phyloP scores from a whole-genome alignment of 2,113 vertebrate genomes.

The Ginglymostoma cirratum region DNA sequence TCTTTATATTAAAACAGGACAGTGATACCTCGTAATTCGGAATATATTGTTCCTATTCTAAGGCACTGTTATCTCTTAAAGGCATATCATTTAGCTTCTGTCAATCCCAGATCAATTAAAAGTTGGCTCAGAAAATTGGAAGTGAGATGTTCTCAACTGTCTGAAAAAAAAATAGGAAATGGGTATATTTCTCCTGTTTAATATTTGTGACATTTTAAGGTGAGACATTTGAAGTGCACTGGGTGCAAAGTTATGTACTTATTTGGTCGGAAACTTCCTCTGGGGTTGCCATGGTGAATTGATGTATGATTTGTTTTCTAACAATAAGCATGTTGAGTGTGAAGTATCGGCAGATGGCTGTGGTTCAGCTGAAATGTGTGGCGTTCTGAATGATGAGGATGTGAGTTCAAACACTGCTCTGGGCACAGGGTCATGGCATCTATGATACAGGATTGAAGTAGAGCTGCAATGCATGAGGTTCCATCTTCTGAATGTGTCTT shows the following conservation, averaged over 20 bases:
- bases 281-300: constrained; percentile 13
- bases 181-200: background rate
- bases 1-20: background rate
- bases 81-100: background rate
- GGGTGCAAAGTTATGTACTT: background rate
- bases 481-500: background rate
- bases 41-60: background rate
- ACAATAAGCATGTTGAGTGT: background rate
- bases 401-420: background rate
- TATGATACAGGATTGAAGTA: background rate
- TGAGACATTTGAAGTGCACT: background rate
- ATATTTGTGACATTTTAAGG: background rate
- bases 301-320: background rate
- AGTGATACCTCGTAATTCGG: background rate
- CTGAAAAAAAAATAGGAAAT: background rate
- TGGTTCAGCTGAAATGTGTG: background rate
- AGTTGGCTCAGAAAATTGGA: background rate
- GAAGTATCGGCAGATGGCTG: too few species aligned
- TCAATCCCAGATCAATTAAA: background rate
- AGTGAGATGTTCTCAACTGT: background rate
- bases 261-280: background rate
- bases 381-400: background rate
- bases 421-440: too few species aligned
- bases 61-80: background rate
- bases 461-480: too few species aligned